A percentile compares a stretch with the other conserved stretches of the same genome.
Evolutionary conservation across 2,797 vertebrate genomes (phyloP).

Genomic region (Phrynocephalus forsythii): DNA sequence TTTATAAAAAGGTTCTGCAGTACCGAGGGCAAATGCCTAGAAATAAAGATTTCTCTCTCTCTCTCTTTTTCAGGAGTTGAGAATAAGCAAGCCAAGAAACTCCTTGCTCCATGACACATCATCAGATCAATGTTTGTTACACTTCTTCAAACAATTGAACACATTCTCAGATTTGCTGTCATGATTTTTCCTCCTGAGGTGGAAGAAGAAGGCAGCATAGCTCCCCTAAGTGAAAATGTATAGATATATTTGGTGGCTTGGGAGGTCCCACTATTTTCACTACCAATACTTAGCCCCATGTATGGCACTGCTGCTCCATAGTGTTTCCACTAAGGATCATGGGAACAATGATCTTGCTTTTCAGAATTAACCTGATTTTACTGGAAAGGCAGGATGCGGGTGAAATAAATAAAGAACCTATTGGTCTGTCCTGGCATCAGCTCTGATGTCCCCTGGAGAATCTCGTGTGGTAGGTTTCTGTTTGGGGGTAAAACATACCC

Average conservation of each 20-base stretch:
- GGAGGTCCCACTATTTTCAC: neutral
- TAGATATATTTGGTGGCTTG: neutral
- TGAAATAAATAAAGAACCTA: no score
- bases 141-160: neutral
- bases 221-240: neutral
- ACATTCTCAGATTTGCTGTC: neutral
- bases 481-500: no score
- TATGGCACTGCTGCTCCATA: neutral
- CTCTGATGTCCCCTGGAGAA: no score
- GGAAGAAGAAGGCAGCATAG: neutral
- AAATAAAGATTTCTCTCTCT: constrained; percentile 41
- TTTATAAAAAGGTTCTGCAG: constrained; percentile 21
- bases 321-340: neutral
- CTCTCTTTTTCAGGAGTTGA: fast-evolving
- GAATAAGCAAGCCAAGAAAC: neutral
- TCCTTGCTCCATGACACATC: neutral
- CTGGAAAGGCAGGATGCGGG: no score
- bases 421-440: no score
- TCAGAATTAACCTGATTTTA: no score
- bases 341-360: neutral
- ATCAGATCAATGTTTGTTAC: neutral
- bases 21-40: constrained; percentile 26
- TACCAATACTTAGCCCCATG: neutral
- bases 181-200: neutral
- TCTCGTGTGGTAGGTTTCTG: no score